Percentiles rank a stretch among this genome's conserved stretches.
Evolutionary conservation across 2,797 vertebrate species (phyloP).

Genomic region (Loris lydekkerianus): DNA sequence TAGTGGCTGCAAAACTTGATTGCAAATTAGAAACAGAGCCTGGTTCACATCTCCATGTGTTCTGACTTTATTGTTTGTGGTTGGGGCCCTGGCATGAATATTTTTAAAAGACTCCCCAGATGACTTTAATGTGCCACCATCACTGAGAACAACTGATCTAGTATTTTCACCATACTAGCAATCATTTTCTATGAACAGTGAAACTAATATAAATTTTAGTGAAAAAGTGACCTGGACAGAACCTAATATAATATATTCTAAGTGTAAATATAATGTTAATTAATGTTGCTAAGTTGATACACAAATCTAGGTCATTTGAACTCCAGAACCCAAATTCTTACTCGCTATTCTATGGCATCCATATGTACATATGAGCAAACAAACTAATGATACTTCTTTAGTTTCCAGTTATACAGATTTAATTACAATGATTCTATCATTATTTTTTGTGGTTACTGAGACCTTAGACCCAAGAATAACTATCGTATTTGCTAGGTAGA

Average conservation of each 20-base stretch:
- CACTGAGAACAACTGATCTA: background rate
- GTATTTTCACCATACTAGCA: background rate
- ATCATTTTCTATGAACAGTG: background rate
- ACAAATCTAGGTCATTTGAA: background rate
- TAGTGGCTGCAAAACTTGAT: background rate
- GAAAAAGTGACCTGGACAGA: background rate
- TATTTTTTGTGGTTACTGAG: background rate
- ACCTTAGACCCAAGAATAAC: background rate
- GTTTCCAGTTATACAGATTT: background rate
- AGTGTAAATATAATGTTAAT: background rate
- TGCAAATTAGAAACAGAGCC: background rate
- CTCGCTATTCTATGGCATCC: background rate
- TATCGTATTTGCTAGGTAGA: background rate
- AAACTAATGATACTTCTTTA: background rate
- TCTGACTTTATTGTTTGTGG: background rate
- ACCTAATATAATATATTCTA: background rate
- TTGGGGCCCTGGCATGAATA: background rate
- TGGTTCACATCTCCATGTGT: background rate
- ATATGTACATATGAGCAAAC: background rate
- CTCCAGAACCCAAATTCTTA: background rate
- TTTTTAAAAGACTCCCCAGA: background rate
- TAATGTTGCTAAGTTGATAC: background rate
- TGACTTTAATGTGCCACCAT: background rate
- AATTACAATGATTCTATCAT: background rate
- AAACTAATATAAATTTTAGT: background rate